Evolutionary conservation across 1,140 invertebrate genomes (phyloP).

Genomic region (Anoplolepis gracilipes): DNA sequence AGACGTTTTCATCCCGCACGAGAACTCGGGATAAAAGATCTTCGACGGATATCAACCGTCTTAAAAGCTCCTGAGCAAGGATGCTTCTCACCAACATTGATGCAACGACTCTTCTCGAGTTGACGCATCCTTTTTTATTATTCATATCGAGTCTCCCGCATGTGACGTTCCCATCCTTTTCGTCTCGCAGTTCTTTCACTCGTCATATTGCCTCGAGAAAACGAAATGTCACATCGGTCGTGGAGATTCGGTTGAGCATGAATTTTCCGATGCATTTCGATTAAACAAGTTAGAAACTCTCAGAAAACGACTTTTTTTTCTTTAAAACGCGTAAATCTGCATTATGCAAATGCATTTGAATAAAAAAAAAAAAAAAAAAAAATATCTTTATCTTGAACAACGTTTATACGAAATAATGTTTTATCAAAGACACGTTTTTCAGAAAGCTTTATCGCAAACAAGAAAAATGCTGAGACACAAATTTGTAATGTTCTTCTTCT

Average conservation of each 20-base stretch:
- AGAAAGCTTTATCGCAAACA: background rate
- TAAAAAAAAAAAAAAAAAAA: background rate
- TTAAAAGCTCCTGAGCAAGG: conserved; percentile 5
- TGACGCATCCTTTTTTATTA: conserved; percentile 66
- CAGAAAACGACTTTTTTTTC: background rate
- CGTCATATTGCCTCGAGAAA: conserved; percentile 1
- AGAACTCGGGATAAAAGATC: background rate
- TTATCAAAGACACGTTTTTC: background rate
- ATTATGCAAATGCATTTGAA: background rate
- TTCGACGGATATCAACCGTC: conserved; percentile 13
- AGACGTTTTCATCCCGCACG: conserved; percentile 1
- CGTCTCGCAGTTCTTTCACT: background rate
- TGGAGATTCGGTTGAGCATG: conserved; percentile 20
- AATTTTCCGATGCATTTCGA: conserved; percentile 60
- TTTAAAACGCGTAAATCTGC: background rate
- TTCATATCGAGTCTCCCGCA: conserved; percentile 54
- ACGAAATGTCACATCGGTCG: conserved; percentile 46
- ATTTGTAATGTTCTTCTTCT: background rate
- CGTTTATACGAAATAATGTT: background rate
- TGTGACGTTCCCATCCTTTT: background rate
- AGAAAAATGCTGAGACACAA: background rate
- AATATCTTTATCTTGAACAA: background rate
- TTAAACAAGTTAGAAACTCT: conserved; percentile 34
- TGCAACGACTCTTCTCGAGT: conserved; percentile 42
- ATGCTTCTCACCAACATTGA: conserved; percentile 54